These are phyloP conservation scores for Pelmatolapia mariae DNA, from an alignment of 2,113 vertebrate genomes.

Conservation along the genomic window DNA sequence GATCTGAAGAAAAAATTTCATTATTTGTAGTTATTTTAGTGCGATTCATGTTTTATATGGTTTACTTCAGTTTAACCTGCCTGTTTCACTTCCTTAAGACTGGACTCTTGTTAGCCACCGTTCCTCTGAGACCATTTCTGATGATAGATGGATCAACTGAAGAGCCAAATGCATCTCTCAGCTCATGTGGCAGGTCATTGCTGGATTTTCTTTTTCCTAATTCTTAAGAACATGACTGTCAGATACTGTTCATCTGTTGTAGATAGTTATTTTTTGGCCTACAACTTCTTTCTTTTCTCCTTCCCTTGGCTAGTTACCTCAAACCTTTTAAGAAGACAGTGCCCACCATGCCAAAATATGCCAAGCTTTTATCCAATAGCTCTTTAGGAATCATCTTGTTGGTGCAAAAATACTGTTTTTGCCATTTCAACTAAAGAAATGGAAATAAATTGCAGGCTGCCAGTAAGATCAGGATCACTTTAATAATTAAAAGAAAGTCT, in stretches of 20 bases:
- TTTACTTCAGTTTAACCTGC: not conserved
- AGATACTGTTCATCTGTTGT: not conserved
- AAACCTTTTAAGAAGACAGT: not conserved
- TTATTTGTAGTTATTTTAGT: not conserved
- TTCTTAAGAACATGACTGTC: not conserved
- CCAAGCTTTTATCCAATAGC: not conserved
- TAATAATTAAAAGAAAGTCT: not conserved
- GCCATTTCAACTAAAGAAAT: not conserved
- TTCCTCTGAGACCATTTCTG: not conserved
- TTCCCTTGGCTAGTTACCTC: not conserved
- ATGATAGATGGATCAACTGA: not conserved
- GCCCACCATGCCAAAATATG: not conserved
- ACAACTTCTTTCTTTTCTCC: not conserved
- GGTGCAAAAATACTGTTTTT: not conserved
- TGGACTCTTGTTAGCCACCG: not conserved
- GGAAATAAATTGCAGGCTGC: not conserved
- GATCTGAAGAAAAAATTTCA: not conserved
- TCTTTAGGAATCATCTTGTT: not conserved
- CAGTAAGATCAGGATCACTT: not conserved
- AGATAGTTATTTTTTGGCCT: not conserved
- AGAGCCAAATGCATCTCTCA: not conserved
- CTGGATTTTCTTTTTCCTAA: not conserved
- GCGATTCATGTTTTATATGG: not conserved
- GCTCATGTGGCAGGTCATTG: not conserved
- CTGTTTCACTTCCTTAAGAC: not conserved